Percentiles rank a stretch among this genome's conserved stretches.
Evolutionary conservation across 2,797 vertebrate species (phyloP).

Genomic region (Hemitrygon akajei): DNA sequence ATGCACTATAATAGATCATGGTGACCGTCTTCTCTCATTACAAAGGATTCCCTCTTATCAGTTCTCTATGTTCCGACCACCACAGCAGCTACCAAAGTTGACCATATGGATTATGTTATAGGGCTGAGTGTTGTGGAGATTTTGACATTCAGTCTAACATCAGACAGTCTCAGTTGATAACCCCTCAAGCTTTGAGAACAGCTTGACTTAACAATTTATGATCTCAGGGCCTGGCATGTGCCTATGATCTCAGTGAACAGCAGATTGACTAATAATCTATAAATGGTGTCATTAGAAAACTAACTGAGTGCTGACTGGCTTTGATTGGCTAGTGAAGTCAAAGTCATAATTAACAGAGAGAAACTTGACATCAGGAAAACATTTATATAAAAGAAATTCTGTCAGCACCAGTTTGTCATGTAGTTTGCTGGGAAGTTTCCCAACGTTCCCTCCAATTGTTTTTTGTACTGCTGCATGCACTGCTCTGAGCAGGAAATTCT

Average conservation of each 20-base stretch:
- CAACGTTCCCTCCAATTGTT: no score
- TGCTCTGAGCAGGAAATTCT: no score
- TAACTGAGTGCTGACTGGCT: neutral
- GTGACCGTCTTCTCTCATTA: slow-evolving; percentile 31
- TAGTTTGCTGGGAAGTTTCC: neutral
- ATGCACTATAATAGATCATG: slow-evolving; percentile 27
- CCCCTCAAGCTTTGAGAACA: slow-evolving; percentile 21
- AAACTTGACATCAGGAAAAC: slow-evolving; percentile 21
- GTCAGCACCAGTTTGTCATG: neutral
- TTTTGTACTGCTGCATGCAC: no score
- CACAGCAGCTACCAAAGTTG: neutral
- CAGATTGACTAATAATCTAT: slow-evolving; percentile 31
- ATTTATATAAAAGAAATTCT: neutral
- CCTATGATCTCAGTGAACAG: neutral
- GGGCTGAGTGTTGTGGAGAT: neutral
- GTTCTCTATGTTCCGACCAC: slow-evolving; percentile 28
- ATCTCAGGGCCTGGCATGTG: neutral
- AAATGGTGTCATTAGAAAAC: slow-evolving; percentile 15
- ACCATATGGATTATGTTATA: slow-evolving; percentile 36
- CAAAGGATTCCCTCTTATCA: slow-evolving; percentile 37
- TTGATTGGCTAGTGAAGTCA: neutral
- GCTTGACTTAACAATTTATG: slow-evolving; percentile 24
- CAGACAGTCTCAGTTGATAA: slow-evolving; percentile 34
- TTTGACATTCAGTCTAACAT: slow-evolving; percentile 22
- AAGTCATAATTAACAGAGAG: neutral